Evolutionary conservation across 2,888 invertebrate genomes (phyloP).

Genomic region (Andrena marginata): DNA sequence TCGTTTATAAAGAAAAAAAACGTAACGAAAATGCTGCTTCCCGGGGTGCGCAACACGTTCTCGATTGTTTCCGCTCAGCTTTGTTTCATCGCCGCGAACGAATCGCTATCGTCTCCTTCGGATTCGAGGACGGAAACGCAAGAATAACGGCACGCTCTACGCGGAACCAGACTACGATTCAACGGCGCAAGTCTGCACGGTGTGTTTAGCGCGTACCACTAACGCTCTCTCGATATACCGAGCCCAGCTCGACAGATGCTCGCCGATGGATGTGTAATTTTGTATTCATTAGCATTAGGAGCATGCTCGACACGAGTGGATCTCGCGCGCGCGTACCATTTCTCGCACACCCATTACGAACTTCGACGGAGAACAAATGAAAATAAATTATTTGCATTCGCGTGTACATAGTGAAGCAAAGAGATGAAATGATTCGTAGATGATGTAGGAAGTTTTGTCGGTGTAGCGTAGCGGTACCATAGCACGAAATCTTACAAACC

Average conservation of each 20-base stretch:
- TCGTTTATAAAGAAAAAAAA: conserved; percentile 65
- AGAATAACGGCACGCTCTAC: neutral
- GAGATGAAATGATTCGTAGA: conserved; percentile 1
- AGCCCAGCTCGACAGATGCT: neutral
- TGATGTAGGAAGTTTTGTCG: conserved; percentile 21
- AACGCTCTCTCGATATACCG: conserved; percentile 36
- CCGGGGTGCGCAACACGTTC: conserved; percentile 12
- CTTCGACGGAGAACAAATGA: neutral
- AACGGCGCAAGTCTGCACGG: conserved; percentile 7
- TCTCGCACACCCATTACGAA: too few relatives aligned
- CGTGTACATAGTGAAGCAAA: neutral
- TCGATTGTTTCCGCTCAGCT: neutral
- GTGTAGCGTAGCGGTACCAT: conserved; percentile 47
- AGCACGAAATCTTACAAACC: conserved; percentile 42
- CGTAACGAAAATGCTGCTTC: conserved; percentile 67
- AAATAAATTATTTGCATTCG: conserved; percentile 7
- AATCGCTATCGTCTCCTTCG: neutral
- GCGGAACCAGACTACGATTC: conserved; percentile 27
- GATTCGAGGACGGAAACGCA: conserved; percentile 24
- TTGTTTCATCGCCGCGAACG: neutral
- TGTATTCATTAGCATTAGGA: too few relatives aligned
- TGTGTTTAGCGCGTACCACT: neutral
- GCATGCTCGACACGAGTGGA: neutral
- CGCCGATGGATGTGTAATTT: too few relatives aligned
- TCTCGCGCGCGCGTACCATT: neutral